Conservation (phyloP, 2,888 invertebrate species). For the Asteroscopus sphinx region DNA sequence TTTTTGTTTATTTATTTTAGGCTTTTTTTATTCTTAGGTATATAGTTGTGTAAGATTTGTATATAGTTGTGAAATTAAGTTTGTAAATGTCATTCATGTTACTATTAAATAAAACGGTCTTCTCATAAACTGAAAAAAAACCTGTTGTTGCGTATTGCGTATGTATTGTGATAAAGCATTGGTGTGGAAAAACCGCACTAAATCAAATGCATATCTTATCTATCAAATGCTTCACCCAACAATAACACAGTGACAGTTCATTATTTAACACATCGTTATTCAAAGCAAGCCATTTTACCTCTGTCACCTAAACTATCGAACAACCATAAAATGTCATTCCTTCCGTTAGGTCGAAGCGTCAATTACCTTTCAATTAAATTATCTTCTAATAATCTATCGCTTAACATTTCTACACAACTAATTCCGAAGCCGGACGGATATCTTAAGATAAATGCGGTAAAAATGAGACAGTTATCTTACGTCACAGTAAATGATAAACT, state of each 20-base stretch:
- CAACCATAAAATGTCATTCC: neutral
- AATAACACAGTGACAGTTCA: neutral
- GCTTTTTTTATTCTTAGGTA: too few relatives aligned
- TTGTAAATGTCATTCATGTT: too few relatives aligned
- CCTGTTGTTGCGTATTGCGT: too few relatives aligned
- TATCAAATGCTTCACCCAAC: neutral
- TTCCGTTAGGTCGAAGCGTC: slow-evolving; percentile 11
- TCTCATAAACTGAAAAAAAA: too few relatives aligned
- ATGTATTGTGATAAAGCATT: slow-evolving; percentile 8
- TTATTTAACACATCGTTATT: neutral
- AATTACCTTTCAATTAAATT: slow-evolving; percentile 27
- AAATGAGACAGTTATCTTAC: slow-evolving; percentile 54
- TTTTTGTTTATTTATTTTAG: too few relatives aligned
- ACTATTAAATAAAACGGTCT: too few relatives aligned
- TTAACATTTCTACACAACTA: slow-evolving; percentile 36
- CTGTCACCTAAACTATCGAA: slow-evolving; percentile 1
- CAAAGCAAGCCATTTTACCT: neutral
- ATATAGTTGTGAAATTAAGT: too few relatives aligned
- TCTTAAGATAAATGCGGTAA: slow-evolving; percentile 49
- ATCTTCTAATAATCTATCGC: slow-evolving; percentile 21
- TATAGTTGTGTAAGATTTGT: too few relatives aligned
- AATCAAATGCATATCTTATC: neutral
- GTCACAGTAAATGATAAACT: slow-evolving; percentile 48
- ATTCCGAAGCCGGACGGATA: slow-evolving; percentile 32
- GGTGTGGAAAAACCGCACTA: neutral